phyloP scores from a whole-genome alignment of 2,797 vertebrate genomes.

The Etheostoma perlongum region DNA sequence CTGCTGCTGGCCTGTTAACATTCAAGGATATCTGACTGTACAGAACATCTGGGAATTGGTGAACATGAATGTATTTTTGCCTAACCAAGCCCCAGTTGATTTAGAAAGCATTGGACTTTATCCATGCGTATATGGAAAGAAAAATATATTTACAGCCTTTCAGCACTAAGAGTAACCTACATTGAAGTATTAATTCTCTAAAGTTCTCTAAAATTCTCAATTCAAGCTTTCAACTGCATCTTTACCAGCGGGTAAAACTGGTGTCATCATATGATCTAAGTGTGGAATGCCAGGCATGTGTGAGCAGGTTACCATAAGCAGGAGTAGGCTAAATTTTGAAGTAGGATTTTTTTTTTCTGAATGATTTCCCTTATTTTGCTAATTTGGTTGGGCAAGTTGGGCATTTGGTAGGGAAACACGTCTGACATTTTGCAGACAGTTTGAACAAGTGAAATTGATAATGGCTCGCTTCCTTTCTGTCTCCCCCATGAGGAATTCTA shows the following conservation, averaged over 20 bases:
- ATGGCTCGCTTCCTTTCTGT: too few species aligned
- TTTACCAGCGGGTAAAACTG: not conserved
- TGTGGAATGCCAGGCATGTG: not conserved
- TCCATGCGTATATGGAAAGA: not conserved
- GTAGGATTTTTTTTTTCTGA: too few species aligned
- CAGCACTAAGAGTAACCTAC: constrained; percentile 4
- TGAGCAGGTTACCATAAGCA: too few species aligned
- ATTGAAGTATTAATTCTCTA: not conserved
- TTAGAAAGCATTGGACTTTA: constrained; percentile 2
- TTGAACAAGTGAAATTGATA: too few species aligned
- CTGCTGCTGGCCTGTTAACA: constrained; percentile 31
- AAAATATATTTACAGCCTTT: not conserved
- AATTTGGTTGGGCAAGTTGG: too few species aligned
- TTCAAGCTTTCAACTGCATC: not conserved
- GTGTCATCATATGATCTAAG: not conserved
- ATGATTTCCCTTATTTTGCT: too few species aligned
- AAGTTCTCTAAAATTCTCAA: too few species aligned
- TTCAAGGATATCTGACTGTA: constrained; percentile 16
- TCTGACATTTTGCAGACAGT: too few species aligned
- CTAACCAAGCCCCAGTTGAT: constrained; percentile 40
- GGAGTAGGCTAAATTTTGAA: too few species aligned
- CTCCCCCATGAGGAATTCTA: too few species aligned
- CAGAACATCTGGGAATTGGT: constrained; percentile 33
- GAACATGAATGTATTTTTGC: constrained; percentile 37
- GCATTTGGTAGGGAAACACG: too few species aligned